Conservation (phyloP, 1,140 invertebrate genomes). For the Drosophila parvula region DNA sequence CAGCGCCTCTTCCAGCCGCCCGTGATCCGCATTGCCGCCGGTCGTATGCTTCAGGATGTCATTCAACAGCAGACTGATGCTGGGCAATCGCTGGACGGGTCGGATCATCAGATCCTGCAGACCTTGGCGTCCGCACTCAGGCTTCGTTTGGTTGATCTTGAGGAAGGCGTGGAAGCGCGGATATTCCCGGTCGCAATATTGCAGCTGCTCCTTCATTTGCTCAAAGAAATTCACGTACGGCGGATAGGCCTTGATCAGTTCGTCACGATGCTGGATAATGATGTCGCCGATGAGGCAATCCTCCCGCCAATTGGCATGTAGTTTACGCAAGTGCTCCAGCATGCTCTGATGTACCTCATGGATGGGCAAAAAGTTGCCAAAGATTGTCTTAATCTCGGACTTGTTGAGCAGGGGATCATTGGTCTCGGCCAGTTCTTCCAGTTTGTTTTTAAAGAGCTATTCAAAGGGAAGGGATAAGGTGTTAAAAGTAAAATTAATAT, state of each 20-base stretch:
- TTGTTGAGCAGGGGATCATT: conserved; percentile 92
- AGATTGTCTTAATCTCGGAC: conserved; percentile 97
- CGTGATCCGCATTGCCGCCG: conserved; percentile 93
- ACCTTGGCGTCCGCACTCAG: conserved; percentile 97
- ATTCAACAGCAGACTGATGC: conserved; percentile 96
- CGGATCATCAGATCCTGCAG: conserved; percentile 97
- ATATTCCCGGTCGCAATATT: conserved; percentile 94
- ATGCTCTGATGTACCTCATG: conserved; percentile 94
- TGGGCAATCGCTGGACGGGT: conserved; percentile 97
- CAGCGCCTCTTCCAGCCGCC: conserved; percentile 92
- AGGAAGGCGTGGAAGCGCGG: conserved; percentile 98
- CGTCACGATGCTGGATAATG: conserved; percentile 92
- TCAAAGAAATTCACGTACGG: conserved; percentile 99
- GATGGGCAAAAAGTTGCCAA: conserved; percentile 97
- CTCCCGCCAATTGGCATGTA: conserved; percentile 89
- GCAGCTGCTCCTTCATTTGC: conserved; percentile 96
- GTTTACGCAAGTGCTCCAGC: conserved; percentile 87
- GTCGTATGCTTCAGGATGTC: conserved; percentile 96
- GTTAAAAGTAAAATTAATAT: neutral
- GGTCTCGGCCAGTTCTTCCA: conserved; percentile 92
- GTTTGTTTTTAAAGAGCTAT: conserved; percentile 96
- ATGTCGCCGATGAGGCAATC: conserved; percentile 94
- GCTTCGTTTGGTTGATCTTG: conserved; percentile 96
- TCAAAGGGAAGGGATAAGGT: neutral
- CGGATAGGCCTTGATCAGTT: conserved; percentile 96